phyloP scores from a whole-genome alignment of 1,140 invertebrate species.

The Lepidostoma basale region DNA sequence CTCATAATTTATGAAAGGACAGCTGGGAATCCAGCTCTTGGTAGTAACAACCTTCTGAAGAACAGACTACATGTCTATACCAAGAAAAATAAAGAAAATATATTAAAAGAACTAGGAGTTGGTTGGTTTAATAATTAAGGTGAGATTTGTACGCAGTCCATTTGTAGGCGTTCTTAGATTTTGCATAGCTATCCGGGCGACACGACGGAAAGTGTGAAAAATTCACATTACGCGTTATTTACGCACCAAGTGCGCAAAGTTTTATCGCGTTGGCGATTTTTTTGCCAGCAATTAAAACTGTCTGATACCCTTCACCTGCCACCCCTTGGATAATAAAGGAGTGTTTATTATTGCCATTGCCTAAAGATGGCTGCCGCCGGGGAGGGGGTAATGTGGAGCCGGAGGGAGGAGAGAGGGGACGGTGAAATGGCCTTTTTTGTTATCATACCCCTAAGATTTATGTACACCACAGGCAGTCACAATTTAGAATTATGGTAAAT shows the following conservation, averaged over 20 bases:
- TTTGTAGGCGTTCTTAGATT: conserved; percentile 25
- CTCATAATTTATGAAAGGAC: too few species aligned
- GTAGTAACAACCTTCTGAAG: too few species aligned
- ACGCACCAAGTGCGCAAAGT: conserved; percentile 16
- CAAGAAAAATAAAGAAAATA: too few species aligned
- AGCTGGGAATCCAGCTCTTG: too few species aligned
- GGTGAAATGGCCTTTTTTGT: conserved; percentile 47
- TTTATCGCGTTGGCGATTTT: conserved; percentile 28
- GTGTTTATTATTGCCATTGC: conserved; percentile 46
- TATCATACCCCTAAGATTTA: conserved; percentile 47
- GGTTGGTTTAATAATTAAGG: too few species aligned
- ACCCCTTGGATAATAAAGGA: conserved; percentile 45
- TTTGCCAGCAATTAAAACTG: conserved; percentile 25
- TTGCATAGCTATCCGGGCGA: conserved; percentile 5
- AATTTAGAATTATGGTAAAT: conserved; percentile 47
- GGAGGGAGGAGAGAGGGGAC: conserved; percentile 18
- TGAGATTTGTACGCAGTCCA: conserved; percentile 8
- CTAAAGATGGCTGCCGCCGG: conserved; percentile 42
- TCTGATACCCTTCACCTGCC: conserved; percentile 33
- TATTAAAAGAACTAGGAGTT: too few species aligned
- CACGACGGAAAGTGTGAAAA: neutral
- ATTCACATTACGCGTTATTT: conserved; percentile 26
- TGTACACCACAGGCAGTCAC: conserved; percentile 46
- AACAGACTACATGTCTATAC: too few species aligned
- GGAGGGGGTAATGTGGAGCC: conserved; percentile 19